A percentile compares a stretch with the other conserved stretches of the same genome.
Evolutionary conservation across 2,888 invertebrate species (phyloP).

Genomic region (Melipona beecheii): DNA sequence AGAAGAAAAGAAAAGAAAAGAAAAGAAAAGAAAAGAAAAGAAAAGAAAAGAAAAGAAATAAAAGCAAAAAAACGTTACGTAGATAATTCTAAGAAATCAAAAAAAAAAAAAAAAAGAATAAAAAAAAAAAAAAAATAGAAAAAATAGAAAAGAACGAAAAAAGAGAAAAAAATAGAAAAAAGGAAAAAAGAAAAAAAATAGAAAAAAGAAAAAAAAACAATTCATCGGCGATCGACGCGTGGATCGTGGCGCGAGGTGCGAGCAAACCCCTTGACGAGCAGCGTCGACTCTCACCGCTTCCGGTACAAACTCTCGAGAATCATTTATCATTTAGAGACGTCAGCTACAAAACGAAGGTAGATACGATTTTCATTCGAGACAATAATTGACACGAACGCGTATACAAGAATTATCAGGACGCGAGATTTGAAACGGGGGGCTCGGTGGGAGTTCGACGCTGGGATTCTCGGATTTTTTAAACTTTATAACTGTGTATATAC

Average conservation of each 20-base stretch:
- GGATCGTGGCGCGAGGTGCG: constrained; percentile 27
- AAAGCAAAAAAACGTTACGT: background rate
- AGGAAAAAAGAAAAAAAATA: background rate
- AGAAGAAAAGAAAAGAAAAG: background rate
- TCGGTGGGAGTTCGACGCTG: background rate
- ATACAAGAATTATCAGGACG: background rate
- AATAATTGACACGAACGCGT: constrained; percentile 36
- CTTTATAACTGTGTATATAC: constrained; percentile 62
- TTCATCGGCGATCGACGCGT: constrained; percentile 9
- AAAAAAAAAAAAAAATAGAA: background rate
- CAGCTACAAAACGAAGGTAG: background rate
- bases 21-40: no score
- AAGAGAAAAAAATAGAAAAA: background rate
- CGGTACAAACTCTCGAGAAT: background rate
- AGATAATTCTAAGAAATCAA: no score
- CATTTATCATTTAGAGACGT: background rate
- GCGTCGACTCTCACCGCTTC: constrained; percentile 23
- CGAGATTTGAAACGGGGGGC: background rate
- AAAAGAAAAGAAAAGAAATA: background rate
- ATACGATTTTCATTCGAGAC: constrained; percentile 31
- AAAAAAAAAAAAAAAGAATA: no score
- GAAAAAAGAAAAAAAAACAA: background rate
- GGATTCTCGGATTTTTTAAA: constrained; percentile 45
- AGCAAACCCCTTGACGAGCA: constrained; percentile 13
- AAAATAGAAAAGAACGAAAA: background rate